Evolutionary conservation across 2,113 vertebrate genomes (phyloP), one percentile per base, ranked within the genome.

Genomic region (Scomber japonicus): DNA sequence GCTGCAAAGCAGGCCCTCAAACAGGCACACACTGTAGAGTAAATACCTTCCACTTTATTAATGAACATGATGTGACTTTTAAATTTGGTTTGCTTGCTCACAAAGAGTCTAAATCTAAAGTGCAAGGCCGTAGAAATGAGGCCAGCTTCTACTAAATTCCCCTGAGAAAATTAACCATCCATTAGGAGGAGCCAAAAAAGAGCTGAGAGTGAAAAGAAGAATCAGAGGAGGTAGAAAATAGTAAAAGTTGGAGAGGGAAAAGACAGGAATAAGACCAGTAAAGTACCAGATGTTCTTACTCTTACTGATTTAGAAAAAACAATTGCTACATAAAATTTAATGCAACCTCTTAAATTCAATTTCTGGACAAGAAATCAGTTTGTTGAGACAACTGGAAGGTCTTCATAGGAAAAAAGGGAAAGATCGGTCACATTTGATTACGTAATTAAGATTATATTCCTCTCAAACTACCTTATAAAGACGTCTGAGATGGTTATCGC

Each of bases 61-160:
- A 83, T 70, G 16, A 17, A 40, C 9, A 63, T 48, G 1, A 57
- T 59, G 81, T 76, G 70, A 85, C 74, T 75, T 71, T 31, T 67
- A 74, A 79, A 81, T 85, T 50, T 51, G 16, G 12, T 83, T 84
- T 59, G 55, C 15, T 44, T 27, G 6, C 3, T 63, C 11, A 11
- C 14, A 66, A 60, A 19, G 53, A 61, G 16, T 13, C 3, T 10
- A 5, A 54, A 21, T 50, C 4, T 3, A 16, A 16, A 1, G 2
- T 10, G 2, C 19, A 24, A 68, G 4, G 31, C 44, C 0, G 11
- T 35, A 11, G 65, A 14, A 44, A 71, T 76, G 55, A 11, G 3
- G 19, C 4, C 2, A 1, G 15, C 2, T 9, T 57, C 15, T 14
- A 14, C 9, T 35, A 9, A 63, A 31, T 60, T 30, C 21, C 14